These are phyloP conservation scores for Sylvicapra grimmia DNA, from an alignment of 2,113 vertebrate species.

Conservation along the genomic window DNA sequence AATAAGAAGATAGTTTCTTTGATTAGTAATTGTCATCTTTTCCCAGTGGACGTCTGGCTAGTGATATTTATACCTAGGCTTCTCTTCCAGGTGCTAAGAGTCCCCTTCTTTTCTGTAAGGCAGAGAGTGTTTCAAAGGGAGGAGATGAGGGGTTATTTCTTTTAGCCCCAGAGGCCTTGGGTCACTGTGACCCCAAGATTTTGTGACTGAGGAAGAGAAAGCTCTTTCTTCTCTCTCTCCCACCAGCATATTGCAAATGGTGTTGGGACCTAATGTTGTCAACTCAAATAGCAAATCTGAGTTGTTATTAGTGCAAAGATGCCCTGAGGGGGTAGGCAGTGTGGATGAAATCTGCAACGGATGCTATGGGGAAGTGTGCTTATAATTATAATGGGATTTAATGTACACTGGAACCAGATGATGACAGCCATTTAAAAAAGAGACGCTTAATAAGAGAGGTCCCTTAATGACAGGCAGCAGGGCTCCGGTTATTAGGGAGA, in stretches of 20 bases:
- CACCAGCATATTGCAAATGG: constrained; percentile 35
- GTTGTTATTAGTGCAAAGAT: constrained; percentile 77
- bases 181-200: constrained; percentile 48
- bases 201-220: background rate
- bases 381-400: constrained; percentile 85
- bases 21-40: background rate
- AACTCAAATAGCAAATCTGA: constrained; percentile 74
- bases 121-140: background rate
- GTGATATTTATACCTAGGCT: background rate
- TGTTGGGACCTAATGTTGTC: constrained; percentile 65
- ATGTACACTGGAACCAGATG: constrained; percentile 82
- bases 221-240: background rate
- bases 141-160: background rate
- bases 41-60: background rate
- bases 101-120: background rate
- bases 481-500: constrained; percentile 50
- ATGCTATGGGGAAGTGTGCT: constrained; percentile 80
- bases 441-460: constrained; percentile 74
- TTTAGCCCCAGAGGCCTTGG: background rate
- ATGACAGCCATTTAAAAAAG: constrained; percentile 77
- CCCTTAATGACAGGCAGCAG: constrained; percentile 55
- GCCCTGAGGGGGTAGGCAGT: constrained; percentile 76
- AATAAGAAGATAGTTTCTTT: background rate
- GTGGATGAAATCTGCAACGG: constrained; percentile 76
- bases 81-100: background rate